Evolutionary conservation across 2,888 invertebrate species (phyloP).

Genomic region (Ischnura elegans): DNA sequence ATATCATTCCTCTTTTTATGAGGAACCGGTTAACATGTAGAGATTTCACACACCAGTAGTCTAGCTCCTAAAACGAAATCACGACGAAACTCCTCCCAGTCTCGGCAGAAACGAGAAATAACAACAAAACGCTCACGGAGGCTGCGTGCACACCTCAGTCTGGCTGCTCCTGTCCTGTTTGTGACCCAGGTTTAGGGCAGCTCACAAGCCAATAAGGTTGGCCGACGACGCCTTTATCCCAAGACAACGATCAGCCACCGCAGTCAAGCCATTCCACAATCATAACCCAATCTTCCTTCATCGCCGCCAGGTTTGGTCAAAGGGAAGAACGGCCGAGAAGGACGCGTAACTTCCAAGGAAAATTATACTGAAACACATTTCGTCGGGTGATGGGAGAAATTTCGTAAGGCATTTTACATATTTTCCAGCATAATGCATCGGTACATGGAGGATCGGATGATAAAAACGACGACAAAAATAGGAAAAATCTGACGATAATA

Average conservation of each 20-base stretch:
- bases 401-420: too few relatives aligned
- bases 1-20: not conserved
- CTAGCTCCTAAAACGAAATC: not conserved
- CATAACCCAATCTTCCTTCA: not conserved
- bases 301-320: not conserved
- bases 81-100: not conserved
- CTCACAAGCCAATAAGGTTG: not conserved
- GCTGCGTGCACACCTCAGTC: not conserved
- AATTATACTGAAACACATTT: too few relatives aligned
- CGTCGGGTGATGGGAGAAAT: too few relatives aligned
- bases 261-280: not conserved
- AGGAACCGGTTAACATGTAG: not conserved
- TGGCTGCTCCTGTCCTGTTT: too few relatives aligned
- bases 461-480: too few relatives aligned
- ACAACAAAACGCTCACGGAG: not conserved
- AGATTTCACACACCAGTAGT: not conserved
- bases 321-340: not conserved
- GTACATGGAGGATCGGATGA: too few relatives aligned
- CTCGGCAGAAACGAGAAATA: not conserved
- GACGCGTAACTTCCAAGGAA: not conserved
- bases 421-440: too few relatives aligned
- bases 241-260: not conserved
- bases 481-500: too few relatives aligned
- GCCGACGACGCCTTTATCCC: not conserved
- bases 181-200: too few relatives aligned